These are phyloP conservation scores for Pseudococcus viburni DNA, from an alignment of 2,888 invertebrate genomes.

Conservation along the genomic window DNA sequence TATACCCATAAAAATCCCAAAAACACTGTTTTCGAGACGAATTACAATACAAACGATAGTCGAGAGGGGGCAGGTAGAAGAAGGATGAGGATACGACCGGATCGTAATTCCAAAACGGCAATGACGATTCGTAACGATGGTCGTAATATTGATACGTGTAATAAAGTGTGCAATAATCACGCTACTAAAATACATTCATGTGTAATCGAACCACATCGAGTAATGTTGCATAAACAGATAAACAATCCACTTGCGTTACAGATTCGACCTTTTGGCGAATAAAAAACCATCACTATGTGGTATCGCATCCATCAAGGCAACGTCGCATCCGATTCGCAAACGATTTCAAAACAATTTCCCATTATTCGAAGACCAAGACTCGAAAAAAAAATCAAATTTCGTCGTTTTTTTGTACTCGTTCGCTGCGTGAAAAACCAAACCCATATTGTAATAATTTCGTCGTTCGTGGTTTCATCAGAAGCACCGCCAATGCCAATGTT, in stretches of 20 bases:
- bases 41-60: background rate
- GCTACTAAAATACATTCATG: background rate
- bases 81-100: background rate
- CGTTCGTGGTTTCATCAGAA: background rate
- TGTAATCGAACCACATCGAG: background rate
- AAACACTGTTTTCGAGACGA: background rate
- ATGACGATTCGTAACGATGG: background rate
- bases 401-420: background rate
- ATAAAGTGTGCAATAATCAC: background rate
- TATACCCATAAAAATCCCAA: background rate
- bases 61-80: background rate
- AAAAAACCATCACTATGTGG: too few relatives aligned
- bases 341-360: constrained; percentile 9
- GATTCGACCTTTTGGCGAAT: background rate
- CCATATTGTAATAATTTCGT: background rate
- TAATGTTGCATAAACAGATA: background rate
- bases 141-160: background rate
- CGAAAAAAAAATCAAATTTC: background rate
- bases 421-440: background rate
- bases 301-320: background rate
- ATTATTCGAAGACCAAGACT: background rate
- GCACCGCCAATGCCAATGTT: background rate
- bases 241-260: background rate
- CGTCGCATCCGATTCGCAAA: background rate
- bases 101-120: background rate